phyloP scores from a whole-genome alignment of 2,797 vertebrate genomes.

The Xyrichtys novacula region DNA sequence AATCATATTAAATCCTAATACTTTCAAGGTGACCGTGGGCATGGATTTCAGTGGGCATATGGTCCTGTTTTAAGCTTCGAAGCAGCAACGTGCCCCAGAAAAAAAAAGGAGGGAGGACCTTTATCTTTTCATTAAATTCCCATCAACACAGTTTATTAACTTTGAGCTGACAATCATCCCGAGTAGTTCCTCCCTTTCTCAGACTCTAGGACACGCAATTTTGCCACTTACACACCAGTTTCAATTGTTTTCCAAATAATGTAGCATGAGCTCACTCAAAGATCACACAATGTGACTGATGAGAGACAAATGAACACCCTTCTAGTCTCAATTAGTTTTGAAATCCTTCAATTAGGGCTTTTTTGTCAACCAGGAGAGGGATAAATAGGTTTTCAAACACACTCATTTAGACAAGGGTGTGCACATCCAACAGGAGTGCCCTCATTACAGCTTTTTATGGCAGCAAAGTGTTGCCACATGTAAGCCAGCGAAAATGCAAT shows the following conservation, averaged over 20 bases:
- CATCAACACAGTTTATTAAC: constrained; percentile 48
- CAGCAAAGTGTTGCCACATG: constrained; percentile 42
- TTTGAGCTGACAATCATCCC: constrained; percentile 19
- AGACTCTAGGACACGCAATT: constrained; percentile 10
- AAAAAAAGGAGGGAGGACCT: constrained; percentile 9
- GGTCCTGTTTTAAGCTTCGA: constrained; percentile 69
- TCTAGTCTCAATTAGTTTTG: constrained; percentile 34
- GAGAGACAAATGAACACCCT: constrained; percentile 40
- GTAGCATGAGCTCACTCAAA: constrained; percentile 44
- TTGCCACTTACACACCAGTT: constrained; percentile 41
- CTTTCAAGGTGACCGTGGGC: constrained; percentile 78
- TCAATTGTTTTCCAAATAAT: constrained; percentile 47
- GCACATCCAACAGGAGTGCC: constrained; percentile 35
- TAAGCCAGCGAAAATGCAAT: constrained; percentile 40
- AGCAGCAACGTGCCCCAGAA: constrained; percentile 29
- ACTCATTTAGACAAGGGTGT: constrained; percentile 43
- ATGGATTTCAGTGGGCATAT: constrained; percentile 69
- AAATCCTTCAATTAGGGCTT: constrained; percentile 61
- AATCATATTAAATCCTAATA: constrained; percentile 82
- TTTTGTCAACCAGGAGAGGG: constrained; percentile 62
- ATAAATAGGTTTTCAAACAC: constrained; percentile 68
- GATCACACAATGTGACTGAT: constrained; percentile 35
- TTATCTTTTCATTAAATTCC: constrained; percentile 66
- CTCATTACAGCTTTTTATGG: constrained; percentile 46
- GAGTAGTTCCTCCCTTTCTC: constrained; percentile 6